A percentile compares a stretch with the other conserved stretches of the same genome.
Evolutionary conservation across 2,888 invertebrate species (phyloP).

Genomic region (Chrysolina haemoptera): DNA sequence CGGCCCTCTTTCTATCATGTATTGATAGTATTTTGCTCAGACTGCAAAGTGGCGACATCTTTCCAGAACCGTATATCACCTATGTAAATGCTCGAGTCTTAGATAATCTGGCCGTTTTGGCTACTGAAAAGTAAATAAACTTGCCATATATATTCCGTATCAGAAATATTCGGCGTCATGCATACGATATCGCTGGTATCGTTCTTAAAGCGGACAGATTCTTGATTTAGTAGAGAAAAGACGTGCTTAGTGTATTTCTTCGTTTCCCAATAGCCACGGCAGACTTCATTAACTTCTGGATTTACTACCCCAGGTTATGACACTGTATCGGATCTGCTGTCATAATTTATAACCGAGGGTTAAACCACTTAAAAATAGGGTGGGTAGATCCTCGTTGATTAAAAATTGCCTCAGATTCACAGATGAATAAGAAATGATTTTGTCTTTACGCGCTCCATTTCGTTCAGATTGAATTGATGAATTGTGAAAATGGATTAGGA

Average conservation of each 20-base stretch:
- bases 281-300: slow-evolving; percentile 57
- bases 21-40: not conserved
- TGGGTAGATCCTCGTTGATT: slow-evolving; percentile 46
- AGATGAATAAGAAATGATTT: slow-evolving; percentile 37
- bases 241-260: slow-evolving; percentile 55
- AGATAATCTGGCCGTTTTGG: slow-evolving; percentile 53
- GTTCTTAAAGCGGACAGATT: slow-evolving; percentile 53
- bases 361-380: slow-evolving; percentile 50
- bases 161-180: slow-evolving; percentile 57
- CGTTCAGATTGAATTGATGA: slow-evolving; percentile 16
- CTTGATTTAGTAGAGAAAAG: slow-evolving; percentile 59
- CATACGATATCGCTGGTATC: slow-evolving; percentile 57
- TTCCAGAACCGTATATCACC: slow-evolving; percentile 31
- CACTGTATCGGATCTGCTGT: slow-evolving; percentile 55
- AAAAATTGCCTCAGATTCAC: slow-evolving; percentile 45
- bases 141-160: slow-evolving; percentile 61
- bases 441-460: slow-evolving; percentile 33
- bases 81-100: slow-evolving; percentile 47
- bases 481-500: slow-evolving; percentile 18
- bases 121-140: slow-evolving; percentile 57
- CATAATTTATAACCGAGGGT: slow-evolving; percentile 61
- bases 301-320: slow-evolving; percentile 55
- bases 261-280: slow-evolving; percentile 48
- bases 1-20: not conserved
- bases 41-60: slow-evolving; percentile 13